These are phyloP conservation scores for Crotophaga sulcirostris DNA, from an alignment of 2,113 vertebrate species.

Conservation along the genomic window DNA sequence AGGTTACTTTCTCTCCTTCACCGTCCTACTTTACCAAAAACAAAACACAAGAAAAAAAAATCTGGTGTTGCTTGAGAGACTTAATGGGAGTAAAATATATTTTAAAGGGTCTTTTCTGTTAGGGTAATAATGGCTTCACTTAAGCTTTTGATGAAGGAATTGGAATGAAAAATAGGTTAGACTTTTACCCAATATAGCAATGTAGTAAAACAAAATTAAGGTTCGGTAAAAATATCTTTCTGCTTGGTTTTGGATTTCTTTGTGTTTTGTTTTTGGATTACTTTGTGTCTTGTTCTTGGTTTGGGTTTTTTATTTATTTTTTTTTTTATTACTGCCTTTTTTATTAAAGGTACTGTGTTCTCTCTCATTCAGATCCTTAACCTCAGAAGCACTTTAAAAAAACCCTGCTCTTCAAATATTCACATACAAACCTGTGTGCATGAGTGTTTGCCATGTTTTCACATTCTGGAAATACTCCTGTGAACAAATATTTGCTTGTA, in stretches of 20 bases:
- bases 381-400: background rate
- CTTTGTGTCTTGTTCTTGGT: background rate
- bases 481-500: slow-evolving; percentile 47
- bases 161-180: background rate
- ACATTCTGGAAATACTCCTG: slow-evolving; percentile 16
- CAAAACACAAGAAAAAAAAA: background rate
- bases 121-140: background rate
- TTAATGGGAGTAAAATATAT: background rate
- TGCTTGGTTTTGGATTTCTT: background rate
- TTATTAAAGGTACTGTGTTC: background rate
- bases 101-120: background rate
- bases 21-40: background rate
- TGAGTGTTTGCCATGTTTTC: background rate
- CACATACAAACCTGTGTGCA: background rate
- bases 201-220: background rate
- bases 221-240: background rate
- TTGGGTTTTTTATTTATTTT: background rate
- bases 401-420: background rate
- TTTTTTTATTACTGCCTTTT: background rate
- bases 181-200: background rate
- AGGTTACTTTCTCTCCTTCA: background rate
- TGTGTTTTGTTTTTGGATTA: background rate
- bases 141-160: background rate
- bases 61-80: background rate
- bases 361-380: background rate